phyloP scores from a whole-genome alignment of 2,888 invertebrate species.

The Chaitophorus viminalis region DNA sequence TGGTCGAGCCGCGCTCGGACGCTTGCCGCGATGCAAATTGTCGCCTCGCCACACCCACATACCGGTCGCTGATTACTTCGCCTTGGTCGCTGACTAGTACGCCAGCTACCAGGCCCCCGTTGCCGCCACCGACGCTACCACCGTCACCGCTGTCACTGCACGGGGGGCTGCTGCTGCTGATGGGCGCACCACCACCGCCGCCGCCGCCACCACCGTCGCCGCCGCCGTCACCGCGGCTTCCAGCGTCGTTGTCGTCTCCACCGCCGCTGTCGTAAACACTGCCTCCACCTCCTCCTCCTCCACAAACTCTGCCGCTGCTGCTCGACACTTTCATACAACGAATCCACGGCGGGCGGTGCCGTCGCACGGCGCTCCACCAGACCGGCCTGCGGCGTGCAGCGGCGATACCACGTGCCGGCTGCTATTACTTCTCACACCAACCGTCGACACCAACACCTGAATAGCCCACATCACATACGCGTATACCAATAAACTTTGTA shows the following conservation, averaged over 20 bases:
- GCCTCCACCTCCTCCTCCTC: constrained; percentile 55
- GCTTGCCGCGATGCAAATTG: constrained; percentile 55
- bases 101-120: constrained; percentile 65
- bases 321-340: constrained; percentile 64
- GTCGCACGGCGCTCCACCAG: constrained; percentile 62
- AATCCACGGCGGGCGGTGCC: constrained; percentile 62
- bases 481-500: constrained; percentile 54
- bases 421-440: constrained; percentile 60
- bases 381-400: constrained; percentile 62
- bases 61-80: constrained; percentile 65
- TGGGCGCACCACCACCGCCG: constrained; percentile 45
- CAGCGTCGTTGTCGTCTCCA: constrained; percentile 49
- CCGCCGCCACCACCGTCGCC: constrained; percentile 56
- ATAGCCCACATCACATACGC: constrained; percentile 52
- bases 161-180: constrained; percentile 39
- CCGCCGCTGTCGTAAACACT: constrained; percentile 40
- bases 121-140: constrained; percentile 42
- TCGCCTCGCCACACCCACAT: constrained; percentile 62
- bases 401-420: constrained; percentile 62
- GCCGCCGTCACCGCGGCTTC: constrained; percentile 52
- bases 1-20: constrained; percentile 60
- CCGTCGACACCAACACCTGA: constrained; percentile 60
- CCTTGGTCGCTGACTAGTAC: constrained; percentile 67
- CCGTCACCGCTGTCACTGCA: constrained; percentile 44
- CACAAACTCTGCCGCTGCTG: constrained; percentile 64